Evolutionary conservation across 2,797 vertebrate species (phyloP).

Genomic region (Pseudochaenichthys georgianus): DNA sequence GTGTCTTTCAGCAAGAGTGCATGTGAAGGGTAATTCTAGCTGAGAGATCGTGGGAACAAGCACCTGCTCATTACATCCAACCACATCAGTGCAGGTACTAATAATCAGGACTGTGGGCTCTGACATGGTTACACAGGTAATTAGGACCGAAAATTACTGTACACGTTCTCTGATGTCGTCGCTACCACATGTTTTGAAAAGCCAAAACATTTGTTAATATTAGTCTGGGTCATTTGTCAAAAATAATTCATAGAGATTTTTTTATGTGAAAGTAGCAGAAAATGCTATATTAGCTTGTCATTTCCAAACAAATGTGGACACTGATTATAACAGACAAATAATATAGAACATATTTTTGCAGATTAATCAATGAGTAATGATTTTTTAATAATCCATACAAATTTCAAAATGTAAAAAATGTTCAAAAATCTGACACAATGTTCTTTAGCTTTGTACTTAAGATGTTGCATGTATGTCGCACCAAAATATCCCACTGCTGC

Average conservation of each 20-base stretch:
- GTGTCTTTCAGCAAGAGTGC: slow-evolving; percentile 60
- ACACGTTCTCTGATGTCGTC: slow-evolving; percentile 4
- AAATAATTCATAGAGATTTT: too few relatives aligned
- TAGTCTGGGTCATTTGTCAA: not conserved
- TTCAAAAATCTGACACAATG: not conserved
- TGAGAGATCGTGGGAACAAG: slow-evolving; percentile 47
- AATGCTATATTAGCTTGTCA: too few relatives aligned
- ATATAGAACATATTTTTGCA: too few relatives aligned
- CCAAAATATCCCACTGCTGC: slow-evolving; percentile 32
- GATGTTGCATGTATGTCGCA: not conserved
- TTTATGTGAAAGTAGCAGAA: too few relatives aligned
- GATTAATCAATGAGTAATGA: too few relatives aligned
- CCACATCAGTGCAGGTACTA: slow-evolving; percentile 72
- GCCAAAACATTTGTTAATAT: not conserved
- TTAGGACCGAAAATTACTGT: slow-evolving; percentile 31
- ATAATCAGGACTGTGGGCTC: slow-evolving; percentile 40
- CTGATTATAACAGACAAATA: too few relatives aligned
- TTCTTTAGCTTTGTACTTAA: not conserved
- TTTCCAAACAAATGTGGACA: too few relatives aligned
- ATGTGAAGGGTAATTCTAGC: slow-evolving; percentile 68
- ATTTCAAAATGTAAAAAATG: too few relatives aligned
- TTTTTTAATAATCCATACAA: too few relatives aligned
- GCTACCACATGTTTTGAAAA: slow-evolving; percentile 11
- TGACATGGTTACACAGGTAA: slow-evolving; percentile 51
- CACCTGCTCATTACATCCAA: slow-evolving; percentile 77